Conservation (phyloP, 64 coral and sea anemone genomes). For the Hydrozoanthus tunicans region DNA sequence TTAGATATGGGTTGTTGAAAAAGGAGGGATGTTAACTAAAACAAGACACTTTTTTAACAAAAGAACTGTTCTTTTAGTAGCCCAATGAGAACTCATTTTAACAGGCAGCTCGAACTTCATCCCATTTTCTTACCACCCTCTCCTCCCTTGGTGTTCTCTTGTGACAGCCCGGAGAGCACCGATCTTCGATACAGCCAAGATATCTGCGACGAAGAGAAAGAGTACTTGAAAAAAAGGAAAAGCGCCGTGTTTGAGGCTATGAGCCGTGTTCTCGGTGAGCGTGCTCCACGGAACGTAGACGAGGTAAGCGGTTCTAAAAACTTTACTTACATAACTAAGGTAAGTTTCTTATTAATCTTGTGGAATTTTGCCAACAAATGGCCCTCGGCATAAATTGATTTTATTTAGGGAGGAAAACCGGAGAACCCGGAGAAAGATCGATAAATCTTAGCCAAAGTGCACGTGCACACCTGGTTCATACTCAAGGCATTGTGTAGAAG, state of each 20-base stretch:
- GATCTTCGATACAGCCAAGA: conserved; percentile 74
- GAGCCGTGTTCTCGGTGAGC: conserved; percentile 73
- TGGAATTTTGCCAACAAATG: too few species aligned
- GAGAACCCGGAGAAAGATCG: too few species aligned
- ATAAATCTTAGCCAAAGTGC: too few species aligned
- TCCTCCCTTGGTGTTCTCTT: neutral
- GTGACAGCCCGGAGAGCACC: conserved; percentile 23
- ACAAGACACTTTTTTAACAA: too few species aligned
- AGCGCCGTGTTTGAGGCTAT: conserved; percentile 70
- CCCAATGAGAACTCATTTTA: neutral
- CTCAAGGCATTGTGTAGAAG: too few species aligned
- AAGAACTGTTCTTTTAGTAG: neutral
- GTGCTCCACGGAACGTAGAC: conserved; percentile 55
- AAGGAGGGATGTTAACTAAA: too few species aligned
- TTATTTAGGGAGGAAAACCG: too few species aligned
- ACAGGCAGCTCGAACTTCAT: neutral
- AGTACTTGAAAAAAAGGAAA: conserved; percentile 63
- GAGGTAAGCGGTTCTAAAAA: conserved; percentile 49
- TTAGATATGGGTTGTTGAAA: too few species aligned
- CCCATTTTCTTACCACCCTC: neutral
- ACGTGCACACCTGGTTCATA: too few species aligned
- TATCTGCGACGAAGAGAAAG: conserved; percentile 70
- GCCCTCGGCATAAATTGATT: too few species aligned
- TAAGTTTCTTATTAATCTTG: neutral
- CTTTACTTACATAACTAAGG: neutral